A percentile compares a stretch with the other conserved stretches of the same genome.
phyloP scores from a whole-genome alignment of 2,797 vertebrate genomes.

The Lerista edwardsae region DNA sequence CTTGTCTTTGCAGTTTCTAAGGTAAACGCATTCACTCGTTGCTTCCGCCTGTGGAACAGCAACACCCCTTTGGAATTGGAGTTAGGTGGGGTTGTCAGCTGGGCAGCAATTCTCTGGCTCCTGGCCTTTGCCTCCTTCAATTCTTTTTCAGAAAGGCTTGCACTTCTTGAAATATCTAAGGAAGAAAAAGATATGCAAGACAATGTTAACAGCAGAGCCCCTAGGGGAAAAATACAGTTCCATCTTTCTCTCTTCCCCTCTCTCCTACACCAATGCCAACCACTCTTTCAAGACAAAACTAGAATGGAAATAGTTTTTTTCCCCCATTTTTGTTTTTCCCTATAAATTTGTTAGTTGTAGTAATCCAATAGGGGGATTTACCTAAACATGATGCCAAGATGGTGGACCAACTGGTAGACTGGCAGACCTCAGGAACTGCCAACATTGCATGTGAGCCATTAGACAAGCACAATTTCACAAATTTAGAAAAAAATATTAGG shows the following conservation, averaged over 20 bases:
- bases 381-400: too few species aligned
- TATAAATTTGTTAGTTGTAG: neutral
- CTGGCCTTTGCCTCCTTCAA: conserved; percentile 89
- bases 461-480: too few species aligned
- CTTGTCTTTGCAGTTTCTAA: conserved; percentile 75
- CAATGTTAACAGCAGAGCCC: neutral
- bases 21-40: conserved; percentile 89
- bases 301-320: neutral
- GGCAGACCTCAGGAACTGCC: too few species aligned
- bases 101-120: conserved; percentile 92
- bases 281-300: neutral
- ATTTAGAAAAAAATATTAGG: too few species aligned
- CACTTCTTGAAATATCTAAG: conserved; percentile 87
- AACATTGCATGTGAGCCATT: too few species aligned
- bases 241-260: neutral
- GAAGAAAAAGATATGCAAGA: conserved; percentile 35
- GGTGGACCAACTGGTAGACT: too few species aligned
- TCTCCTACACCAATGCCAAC: neutral
- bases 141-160: conserved; percentile 92
- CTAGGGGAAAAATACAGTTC: neutral
- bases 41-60: conserved; percentile 92
- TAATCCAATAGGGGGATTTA: neutral
- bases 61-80: conserved; percentile 91
- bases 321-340: neutral
- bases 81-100: conserved; percentile 88